phyloP scores from a whole-genome alignment of 2,797 vertebrate species.

The Catharus ustulatus region DNA sequence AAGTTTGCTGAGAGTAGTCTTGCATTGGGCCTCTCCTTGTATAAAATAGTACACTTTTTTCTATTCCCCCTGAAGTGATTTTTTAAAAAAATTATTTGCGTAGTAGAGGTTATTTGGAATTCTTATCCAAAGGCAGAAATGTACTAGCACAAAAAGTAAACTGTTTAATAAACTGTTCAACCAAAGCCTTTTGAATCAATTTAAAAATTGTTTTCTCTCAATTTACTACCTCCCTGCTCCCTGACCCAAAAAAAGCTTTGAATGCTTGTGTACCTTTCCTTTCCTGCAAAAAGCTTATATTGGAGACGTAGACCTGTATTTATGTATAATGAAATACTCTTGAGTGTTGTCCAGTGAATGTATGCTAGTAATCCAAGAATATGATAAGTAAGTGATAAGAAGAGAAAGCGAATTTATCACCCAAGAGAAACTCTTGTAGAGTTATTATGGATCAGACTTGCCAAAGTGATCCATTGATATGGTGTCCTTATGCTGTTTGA shows the following conservation, averaged over 20 bases:
- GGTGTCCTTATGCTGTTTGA: neutral
- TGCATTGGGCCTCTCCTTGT: neutral
- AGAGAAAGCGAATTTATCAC: neutral
- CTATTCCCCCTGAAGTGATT: neutral
- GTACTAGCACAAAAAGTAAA: neutral
- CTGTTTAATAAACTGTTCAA: neutral
- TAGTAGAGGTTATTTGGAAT: neutral
- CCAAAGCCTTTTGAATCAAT: neutral
- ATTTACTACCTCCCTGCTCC: accelerated
- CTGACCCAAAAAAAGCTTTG: neutral
- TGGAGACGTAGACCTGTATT: neutral
- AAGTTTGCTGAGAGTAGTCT: conserved; percentile 61
- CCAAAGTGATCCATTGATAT: neutral
- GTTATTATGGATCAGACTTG: neutral
- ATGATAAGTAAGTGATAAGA: neutral
- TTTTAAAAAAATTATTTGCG: neutral
- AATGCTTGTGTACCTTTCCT: neutral
- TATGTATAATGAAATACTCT: neutral
- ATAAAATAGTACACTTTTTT: neutral
- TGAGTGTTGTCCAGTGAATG: neutral
- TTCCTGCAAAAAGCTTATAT: neutral
- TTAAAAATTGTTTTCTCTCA: neutral
- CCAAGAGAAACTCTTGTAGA: neutral
- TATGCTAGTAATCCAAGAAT: neutral
- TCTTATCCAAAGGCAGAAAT: neutral